A percentile compares a stretch with the other conserved stretches of the same genome.
Evolutionary conservation across 1,140 invertebrate species (phyloP).

Genomic region (Drosophila truncata): DNA sequence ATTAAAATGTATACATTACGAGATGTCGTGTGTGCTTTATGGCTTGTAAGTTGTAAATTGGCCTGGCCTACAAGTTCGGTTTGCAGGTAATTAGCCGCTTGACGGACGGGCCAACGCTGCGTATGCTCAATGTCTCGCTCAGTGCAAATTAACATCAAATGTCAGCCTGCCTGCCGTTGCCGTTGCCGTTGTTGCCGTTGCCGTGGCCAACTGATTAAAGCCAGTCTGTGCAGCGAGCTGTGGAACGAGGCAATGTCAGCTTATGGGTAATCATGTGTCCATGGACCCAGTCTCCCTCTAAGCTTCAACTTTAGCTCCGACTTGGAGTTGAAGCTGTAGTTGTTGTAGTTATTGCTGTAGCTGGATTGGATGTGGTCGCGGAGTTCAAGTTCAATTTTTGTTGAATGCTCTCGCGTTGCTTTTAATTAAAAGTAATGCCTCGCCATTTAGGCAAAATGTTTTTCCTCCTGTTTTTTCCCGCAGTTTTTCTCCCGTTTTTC

Average conservation of each 20-base stretch:
- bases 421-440: constrained; percentile 82
- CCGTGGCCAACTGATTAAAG: constrained; percentile 75
- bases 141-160: constrained; percentile 75
- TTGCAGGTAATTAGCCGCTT: constrained; percentile 60
- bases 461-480: constrained; percentile 15
- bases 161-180: constrained; percentile 49
- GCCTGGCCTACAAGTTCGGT: constrained; percentile 45
- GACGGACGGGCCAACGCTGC: constrained; percentile 56
- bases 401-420: constrained; percentile 66
- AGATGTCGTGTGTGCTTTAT: constrained; percentile 50
- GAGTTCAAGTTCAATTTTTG: constrained; percentile 83
- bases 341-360: constrained; percentile 9
- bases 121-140: constrained; percentile 76
- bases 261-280: constrained; percentile 80
- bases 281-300: constrained; percentile 16
- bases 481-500: constrained; percentile 12
- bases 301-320: constrained; percentile 34
- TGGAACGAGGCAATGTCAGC: constrained; percentile 74
- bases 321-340: constrained; percentile 27
- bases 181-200: constrained; percentile 49
- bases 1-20: constrained; percentile 56
- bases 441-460: constrained; percentile 75
- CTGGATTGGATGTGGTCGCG: constrained; percentile 30
- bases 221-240: constrained; percentile 70
- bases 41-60: constrained; percentile 50